Evolutionary conservation across 2,797 vertebrate species (phyloP).

Genomic region (Garrulus glandarius): DNA sequence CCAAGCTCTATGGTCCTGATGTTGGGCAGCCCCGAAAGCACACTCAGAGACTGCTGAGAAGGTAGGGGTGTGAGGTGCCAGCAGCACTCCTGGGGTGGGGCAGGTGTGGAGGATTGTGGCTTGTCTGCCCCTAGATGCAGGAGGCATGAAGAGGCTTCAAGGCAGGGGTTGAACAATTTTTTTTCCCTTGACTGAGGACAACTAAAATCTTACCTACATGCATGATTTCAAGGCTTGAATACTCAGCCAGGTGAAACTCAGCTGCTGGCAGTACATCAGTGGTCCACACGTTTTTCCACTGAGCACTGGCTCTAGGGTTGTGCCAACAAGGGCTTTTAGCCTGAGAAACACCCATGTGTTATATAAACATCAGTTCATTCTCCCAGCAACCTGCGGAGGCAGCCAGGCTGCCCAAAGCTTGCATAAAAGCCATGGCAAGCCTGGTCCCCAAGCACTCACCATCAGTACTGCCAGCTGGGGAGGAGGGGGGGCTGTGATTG

Average conservation of each 20-base stretch:
- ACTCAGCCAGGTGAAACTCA: background rate
- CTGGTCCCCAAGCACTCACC: background rate
- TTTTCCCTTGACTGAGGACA: background rate
- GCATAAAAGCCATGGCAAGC: fast-evolving
- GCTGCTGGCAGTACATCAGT: background rate
- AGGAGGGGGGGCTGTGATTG: background rate
- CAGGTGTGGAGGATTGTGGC: fast-evolving
- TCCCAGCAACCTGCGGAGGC: background rate
- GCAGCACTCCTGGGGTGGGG: background rate
- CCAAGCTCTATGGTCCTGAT: slow-evolving; percentile 88
- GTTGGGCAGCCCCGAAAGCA: slow-evolving; percentile 83
- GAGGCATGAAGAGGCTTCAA: background rate
- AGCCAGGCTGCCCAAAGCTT: background rate
- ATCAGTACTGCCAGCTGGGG: fast-evolving
- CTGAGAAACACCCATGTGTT: fast-evolving
- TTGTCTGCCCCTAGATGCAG: background rate
- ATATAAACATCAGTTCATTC: background rate
- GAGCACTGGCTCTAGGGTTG: background rate
- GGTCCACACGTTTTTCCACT: fast-evolving
- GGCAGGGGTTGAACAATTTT: background rate
- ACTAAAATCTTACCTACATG: background rate
- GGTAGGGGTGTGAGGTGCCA: slow-evolving; percentile 69
- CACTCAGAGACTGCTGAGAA: slow-evolving; percentile 76
- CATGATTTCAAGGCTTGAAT: background rate
- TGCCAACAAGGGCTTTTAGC: background rate